Evolutionary conservation across 2,888 invertebrate genomes (phyloP).

Genomic region (Eupithecia vulgata): DNA sequence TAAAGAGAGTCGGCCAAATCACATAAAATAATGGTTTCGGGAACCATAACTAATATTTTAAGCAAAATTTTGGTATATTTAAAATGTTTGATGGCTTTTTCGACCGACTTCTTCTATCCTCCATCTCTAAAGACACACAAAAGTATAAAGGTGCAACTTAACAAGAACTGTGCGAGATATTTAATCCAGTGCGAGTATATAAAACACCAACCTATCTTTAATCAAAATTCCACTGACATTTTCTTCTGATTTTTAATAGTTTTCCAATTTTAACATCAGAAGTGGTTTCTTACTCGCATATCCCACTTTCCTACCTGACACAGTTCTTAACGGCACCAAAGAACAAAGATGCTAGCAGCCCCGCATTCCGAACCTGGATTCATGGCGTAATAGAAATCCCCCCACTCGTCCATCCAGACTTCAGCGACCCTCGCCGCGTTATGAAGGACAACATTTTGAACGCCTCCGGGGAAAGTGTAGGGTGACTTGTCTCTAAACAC

Average conservation of each 20-base stretch:
- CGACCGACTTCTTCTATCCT: conserved; percentile 1
- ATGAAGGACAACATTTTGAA: conserved; percentile 97
- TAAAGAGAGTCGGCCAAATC: neutral
- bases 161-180: neutral
- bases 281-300: neutral
- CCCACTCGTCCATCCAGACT: conserved; percentile 99
- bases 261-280: no score
- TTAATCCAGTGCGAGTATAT: neutral
- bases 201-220: neutral
- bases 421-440: conserved; percentile 99
- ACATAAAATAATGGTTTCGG: neutral
- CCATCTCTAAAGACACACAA: neutral
- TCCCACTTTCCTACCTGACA: neutral
- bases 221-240: neutral
- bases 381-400: conserved; percentile 99
- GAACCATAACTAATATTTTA: neutral
- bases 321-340: conserved; percentile 8
- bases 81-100: neutral
- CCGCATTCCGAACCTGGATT: conserved; percentile 91
- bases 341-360: conserved; percentile 57
- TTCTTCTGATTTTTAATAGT: no score
- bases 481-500: conserved; percentile 99
- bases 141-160: neutral
- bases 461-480: conserved; percentile 99
- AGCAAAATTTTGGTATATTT: neutral